A percentile compares a stretch with the other conserved stretches of the same genome.
Conservation (phyloP, 2,113 vertebrate species). For the Centrocercus urophasianus region DNA sequence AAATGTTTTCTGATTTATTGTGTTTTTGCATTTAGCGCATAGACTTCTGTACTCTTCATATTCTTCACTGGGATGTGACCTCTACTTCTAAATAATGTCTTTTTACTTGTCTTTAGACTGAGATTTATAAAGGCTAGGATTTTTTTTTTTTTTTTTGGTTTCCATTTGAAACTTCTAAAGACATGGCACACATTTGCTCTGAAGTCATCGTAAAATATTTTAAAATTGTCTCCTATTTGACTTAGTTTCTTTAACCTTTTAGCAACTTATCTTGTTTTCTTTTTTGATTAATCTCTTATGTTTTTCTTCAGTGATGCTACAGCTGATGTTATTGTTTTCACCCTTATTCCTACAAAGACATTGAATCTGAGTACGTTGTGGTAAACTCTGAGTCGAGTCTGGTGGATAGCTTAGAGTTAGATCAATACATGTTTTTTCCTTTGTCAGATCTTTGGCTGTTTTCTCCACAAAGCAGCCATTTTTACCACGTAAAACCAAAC, state of each 20-base stretch:
- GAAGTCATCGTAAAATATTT: not conserved
- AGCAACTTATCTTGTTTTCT: not conserved
- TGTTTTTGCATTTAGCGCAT: not conserved
- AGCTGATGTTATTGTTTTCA: not conserved
- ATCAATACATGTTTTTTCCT: not conserved
- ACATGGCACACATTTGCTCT: not conserved
- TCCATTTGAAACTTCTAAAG: not conserved
- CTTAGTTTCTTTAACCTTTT: not conserved
- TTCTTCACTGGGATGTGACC: not conserved
- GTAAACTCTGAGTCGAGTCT: not conserved
- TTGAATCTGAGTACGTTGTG: not conserved
- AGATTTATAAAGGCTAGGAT: not conserved
- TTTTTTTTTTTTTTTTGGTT: not conserved
- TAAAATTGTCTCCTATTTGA: not conserved
- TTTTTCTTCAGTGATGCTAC: not conserved
- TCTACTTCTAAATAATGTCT: not conserved
- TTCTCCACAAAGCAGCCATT: not conserved
- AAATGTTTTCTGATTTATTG: not conserved
- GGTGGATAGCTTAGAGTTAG: not conserved
- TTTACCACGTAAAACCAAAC: not conserved
- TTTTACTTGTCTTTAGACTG: not conserved
- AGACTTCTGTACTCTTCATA: not conserved
- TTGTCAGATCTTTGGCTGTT: not conserved
- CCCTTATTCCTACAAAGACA: not conserved
- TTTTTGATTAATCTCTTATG: not conserved